Evolutionary conservation across 2,888 invertebrate species (phyloP).

Genomic region (Microplitis deprimator): DNA sequence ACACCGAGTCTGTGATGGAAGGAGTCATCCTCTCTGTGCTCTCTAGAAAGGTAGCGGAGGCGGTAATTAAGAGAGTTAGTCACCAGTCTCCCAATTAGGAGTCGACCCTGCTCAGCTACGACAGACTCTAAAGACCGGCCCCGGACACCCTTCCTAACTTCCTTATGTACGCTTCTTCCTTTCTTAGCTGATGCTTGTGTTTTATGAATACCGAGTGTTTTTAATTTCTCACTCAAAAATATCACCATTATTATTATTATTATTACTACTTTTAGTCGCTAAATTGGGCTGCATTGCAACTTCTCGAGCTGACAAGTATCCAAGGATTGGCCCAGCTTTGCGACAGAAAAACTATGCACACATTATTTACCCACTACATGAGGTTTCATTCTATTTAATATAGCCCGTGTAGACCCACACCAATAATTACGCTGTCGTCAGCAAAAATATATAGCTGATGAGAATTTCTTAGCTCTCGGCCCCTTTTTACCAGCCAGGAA

Average conservation of each 20-base stretch:
- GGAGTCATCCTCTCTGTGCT: conserved; percentile 36
- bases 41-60: conserved; percentile 63
- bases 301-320: too few species aligned
- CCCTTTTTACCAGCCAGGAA: neutral
- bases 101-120: conserved; percentile 53
- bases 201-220: conserved; percentile 7
- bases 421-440: conserved; percentile 34
- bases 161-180: neutral
- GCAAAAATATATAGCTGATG: conserved; percentile 38
- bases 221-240: neutral
- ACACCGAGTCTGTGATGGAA: conserved; percentile 47
- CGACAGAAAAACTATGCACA: too few species aligned
- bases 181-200: neutral
- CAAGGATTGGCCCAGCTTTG: too few species aligned
- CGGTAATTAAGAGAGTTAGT: conserved; percentile 75
- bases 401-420: too few species aligned
- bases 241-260: neutral
- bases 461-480: conserved; percentile 37
- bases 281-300: neutral
- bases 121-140: conserved; percentile 18
- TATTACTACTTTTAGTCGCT: neutral
- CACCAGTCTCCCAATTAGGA: conserved; percentile 71
- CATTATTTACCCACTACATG: too few species aligned
- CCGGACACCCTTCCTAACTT: conserved; percentile 17
- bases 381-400: too few species aligned